Conservation (phyloP, 2,888 invertebrate species). For the Zygothrica quintamaculata region DNA sequence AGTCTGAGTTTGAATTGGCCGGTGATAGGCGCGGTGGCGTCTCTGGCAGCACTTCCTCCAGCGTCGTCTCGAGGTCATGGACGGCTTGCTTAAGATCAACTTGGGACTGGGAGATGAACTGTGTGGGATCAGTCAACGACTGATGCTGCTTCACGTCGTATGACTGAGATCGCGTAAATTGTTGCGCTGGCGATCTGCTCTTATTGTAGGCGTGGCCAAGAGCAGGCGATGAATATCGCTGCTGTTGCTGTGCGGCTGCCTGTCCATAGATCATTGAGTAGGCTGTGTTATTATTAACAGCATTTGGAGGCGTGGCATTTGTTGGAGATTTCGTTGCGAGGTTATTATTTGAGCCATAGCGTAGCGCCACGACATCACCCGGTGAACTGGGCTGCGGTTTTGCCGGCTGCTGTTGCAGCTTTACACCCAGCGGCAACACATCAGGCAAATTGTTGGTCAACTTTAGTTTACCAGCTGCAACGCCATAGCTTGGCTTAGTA, state of each 20-base stretch:
- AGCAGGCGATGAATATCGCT: conserved; percentile 81
- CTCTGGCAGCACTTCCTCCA: conserved; percentile 73
- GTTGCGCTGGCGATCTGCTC: conserved; percentile 57
- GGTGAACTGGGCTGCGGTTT: conserved; percentile 68
- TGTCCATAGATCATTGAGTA: conserved; percentile 70
- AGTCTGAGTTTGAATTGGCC: conserved; percentile 83
- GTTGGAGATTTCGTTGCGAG: conserved; percentile 66
- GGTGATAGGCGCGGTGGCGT: conserved; percentile 80
- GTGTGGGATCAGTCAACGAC: conserved; percentile 71
- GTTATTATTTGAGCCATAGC: conserved; percentile 83
- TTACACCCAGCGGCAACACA: conserved; percentile 86
- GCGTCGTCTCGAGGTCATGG: conserved; percentile 82
- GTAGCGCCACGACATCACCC: conserved; percentile 73
- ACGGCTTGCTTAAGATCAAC: conserved; percentile 84
- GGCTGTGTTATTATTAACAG: conserved; percentile 36
- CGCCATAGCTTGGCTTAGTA: conserved; percentile 73
- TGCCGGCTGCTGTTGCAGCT: conserved; percentile 81
- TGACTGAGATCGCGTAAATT: conserved; percentile 83
- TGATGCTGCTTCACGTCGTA: conserved; percentile 79
- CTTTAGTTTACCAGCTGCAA: conserved; percentile 75
- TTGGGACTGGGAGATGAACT: conserved; percentile 83
- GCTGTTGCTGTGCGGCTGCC: conserved; percentile 34
- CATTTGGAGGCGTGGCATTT: conserved; percentile 52
- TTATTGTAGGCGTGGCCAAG: conserved; percentile 66
- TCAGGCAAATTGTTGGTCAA: conserved; percentile 85